Percentiles rank a stretch among this genome's conserved stretches.
phyloP scores from a whole-genome alignment of 92 coral and sea anemone genomes.

The Umimayanthus kanabou region DNA sequence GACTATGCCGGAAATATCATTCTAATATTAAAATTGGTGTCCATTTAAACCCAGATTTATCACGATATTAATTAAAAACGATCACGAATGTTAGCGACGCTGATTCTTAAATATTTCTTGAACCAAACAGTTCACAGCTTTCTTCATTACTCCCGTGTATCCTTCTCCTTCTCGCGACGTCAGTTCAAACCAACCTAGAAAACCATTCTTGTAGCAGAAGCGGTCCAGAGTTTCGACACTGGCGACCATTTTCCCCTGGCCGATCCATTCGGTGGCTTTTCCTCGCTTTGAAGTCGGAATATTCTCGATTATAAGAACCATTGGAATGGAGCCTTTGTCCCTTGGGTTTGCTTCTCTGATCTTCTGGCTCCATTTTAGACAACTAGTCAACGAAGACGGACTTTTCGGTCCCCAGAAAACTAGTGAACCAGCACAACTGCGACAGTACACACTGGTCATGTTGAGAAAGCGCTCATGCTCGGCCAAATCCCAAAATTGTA shows the following conservation, averaged over 20 bases:
- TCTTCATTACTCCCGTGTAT: constrained; percentile 74
- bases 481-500: constrained; percentile 93
- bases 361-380: constrained; percentile 84
- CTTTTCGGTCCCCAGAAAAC: constrained; percentile 96
- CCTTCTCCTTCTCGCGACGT: constrained; percentile 80
- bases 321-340: constrained; percentile 57
- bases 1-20: constrained; percentile 2
- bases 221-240: constrained; percentile 68
- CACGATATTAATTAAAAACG: constrained; percentile 5
- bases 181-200: constrained; percentile 81
- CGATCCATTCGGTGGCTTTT: constrained; percentile 79
- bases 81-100: constrained; percentile 27
- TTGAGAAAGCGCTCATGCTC: constrained; percentile 89
- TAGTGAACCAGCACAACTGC: constrained; percentile 82
- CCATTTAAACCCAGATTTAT: background rate
- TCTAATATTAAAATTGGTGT: background rate
- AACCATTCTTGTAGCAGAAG: constrained; percentile 79
- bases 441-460: constrained; percentile 83
- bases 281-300: constrained; percentile 87
- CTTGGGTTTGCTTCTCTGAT: constrained; percentile 80
- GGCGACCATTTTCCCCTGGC: constrained; percentile 79
- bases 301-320: constrained; percentile 88
- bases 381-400: constrained; percentile 80
- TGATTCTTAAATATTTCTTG: constrained; percentile 69
- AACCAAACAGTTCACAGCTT: constrained; percentile 79